Conservation (phyloP, 1,140 invertebrate genomes). For the Paraescarpia echinospica region DNA sequence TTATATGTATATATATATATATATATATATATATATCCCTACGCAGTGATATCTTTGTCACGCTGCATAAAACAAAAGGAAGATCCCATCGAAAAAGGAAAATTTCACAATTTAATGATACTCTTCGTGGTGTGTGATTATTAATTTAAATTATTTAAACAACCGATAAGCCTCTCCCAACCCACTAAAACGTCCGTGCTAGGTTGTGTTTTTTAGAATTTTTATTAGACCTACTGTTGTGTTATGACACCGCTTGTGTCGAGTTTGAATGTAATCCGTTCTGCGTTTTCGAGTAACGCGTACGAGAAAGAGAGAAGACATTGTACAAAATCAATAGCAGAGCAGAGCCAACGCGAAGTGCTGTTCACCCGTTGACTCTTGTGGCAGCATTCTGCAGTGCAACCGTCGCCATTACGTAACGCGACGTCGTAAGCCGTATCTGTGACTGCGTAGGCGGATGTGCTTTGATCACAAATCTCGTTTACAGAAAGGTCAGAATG, state of each 20-base stretch:
- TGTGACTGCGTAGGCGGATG: too few relatives aligned
- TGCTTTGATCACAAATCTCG: too few relatives aligned
- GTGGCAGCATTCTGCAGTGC: too few relatives aligned
- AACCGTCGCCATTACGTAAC: too few relatives aligned
- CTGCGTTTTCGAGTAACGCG: not conserved
- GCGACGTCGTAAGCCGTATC: too few relatives aligned
- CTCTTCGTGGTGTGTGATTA: not conserved
- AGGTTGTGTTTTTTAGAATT: too few relatives aligned
- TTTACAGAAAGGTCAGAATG: too few relatives aligned
- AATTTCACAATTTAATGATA: not conserved
- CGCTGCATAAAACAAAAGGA: not conserved
- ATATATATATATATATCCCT: too few relatives aligned
- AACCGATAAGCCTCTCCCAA: too few relatives aligned
- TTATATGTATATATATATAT: too few relatives aligned
- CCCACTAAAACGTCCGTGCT: too few relatives aligned
- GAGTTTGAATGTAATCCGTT: not conserved
- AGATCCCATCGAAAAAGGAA: not conserved
- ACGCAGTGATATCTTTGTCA: not conserved
- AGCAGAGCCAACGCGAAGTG: not conserved
- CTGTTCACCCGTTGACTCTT: too few relatives aligned
- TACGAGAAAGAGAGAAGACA: not conserved
- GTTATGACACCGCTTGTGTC: not conserved
- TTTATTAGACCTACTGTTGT: not conserved
- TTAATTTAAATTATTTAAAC: not conserved
- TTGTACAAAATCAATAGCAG: not conserved